Percentiles rank a stretch among this genome's conserved stretches.
Conservation (phyloP, 2,888 invertebrate genomes). For the Helicoverpa assulta region DNA sequence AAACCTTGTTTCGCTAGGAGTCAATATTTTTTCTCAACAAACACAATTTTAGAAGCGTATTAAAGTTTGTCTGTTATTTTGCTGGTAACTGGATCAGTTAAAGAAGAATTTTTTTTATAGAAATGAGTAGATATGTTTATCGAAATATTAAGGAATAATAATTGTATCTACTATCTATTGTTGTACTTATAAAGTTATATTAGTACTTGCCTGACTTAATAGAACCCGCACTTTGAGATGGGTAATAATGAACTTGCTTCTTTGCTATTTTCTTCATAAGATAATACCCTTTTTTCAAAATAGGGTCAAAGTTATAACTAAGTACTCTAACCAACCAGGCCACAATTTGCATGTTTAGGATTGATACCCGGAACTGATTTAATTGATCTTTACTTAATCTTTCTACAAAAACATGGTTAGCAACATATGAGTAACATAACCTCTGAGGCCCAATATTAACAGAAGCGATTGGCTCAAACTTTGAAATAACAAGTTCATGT, state of each 20-base stretch:
- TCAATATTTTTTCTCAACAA: conserved; percentile 43
- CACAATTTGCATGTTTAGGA: no score
- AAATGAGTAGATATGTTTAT: conserved; percentile 1
- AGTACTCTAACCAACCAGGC: no score
- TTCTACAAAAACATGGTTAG: neutral
- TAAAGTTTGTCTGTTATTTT: conserved; percentile 34
- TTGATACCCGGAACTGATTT: no score
- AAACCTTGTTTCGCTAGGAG: conserved; percentile 41
- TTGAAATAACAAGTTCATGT: conserved; percentile 35
- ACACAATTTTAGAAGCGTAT: conserved; percentile 48
- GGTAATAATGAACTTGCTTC: no score
- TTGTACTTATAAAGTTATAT: no score
- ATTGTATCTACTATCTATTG: no score
- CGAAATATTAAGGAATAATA: neutral
- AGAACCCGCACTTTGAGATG: no score
- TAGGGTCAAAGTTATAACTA: no score
- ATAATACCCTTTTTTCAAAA: no score
- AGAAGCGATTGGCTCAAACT: conserved; percentile 12
- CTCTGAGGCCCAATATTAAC: conserved; percentile 10
- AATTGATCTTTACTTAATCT: neutral
- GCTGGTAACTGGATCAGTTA: conserved; percentile 4
- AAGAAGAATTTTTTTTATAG: neutral
- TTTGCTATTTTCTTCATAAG: no score
- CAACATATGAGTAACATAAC: conserved; percentile 6
- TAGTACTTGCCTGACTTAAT: no score